Evolutionary conservation across 2,888 invertebrate genomes (phyloP).

Genomic region (Cosmia pyralina): DNA sequence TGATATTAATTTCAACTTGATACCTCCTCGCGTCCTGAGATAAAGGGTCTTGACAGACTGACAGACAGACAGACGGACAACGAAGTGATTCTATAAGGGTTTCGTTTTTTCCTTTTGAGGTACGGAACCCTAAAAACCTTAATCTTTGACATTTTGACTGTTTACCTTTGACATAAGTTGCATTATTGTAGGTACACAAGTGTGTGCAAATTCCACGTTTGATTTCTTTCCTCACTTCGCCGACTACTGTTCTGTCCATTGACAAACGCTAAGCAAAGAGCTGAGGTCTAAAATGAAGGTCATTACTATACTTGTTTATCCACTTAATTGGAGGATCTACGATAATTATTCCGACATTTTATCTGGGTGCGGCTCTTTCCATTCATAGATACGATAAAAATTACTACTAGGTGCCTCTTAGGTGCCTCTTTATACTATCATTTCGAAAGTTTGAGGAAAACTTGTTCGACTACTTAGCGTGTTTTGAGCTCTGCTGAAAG

Average conservation of each 20-base stretch:
- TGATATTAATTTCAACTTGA: too few relatives aligned
- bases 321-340: constrained; percentile 43
- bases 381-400: constrained; percentile 40
- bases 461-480: background rate
- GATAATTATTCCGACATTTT: constrained; percentile 50
- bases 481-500: background rate
- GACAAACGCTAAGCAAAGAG: constrained; percentile 54
- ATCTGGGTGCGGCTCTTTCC: constrained; percentile 7
- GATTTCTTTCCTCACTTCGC: constrained; percentile 38
- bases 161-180: constrained; percentile 30
- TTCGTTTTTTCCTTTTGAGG: too few relatives aligned
- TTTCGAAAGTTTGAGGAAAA: constrained; percentile 11
- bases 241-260: constrained; percentile 49
- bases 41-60: too few relatives aligned
- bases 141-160: constrained; percentile 21
- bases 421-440: too few relatives aligned
- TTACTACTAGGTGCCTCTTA: constrained; percentile 7
- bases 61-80: too few relatives aligned
- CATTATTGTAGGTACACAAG: constrained; percentile 45
- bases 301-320: constrained; percentile 63
- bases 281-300: constrained; percentile 58
- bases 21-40: too few relatives aligned
- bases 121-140: background rate
- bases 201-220: constrained; percentile 46
- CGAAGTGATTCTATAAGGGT: too few relatives aligned